Base-by-base conservation (phyloP, 2,888 invertebrate genomes). In the Cancer borealis region DNA sequence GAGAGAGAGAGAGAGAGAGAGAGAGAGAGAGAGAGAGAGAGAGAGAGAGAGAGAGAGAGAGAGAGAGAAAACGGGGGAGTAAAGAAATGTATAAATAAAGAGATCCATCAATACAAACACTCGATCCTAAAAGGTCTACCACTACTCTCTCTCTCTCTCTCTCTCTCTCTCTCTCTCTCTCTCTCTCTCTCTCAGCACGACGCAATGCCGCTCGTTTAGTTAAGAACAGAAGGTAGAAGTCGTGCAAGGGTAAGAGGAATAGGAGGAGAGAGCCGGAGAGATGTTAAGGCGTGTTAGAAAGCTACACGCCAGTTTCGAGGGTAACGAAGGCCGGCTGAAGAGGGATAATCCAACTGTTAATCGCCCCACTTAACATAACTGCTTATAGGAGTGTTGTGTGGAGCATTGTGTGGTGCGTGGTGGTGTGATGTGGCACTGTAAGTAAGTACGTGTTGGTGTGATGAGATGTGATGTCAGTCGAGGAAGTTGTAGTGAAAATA, bases 81-180 rank as follows among this genome's bases (percentile, higher is more conserved):
- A n/a, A n/a, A n/a, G n/a, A n/a, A n/a, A n/a, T n/a, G n/a, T n/a
- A n/a, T n/a, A n/a, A n/a, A n/a, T n/a, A n/a, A n/a, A n/a, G n/a
- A n/a, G n/a, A n/a, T n/a, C n/a, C n/a, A n/a, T n/a, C n/a, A n/a
- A n/a, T n/a, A n/a, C n/a, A n/a, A n/a, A n/a, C n/a, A n/a, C n/a
- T n/a, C n/a, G n/a, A n/a, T n/a, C n/a, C n/a, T n/a, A n/a, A n/a
- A n/a, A n/a, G n/a, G n/a, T n/a, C n/a, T n/a, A n/a, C n/a, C n/a
- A n/a, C n/a, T n/a, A n/a, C n/a, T n/a, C n/a, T n/a, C n/a, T n/a
- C 79, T 79, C 79, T 79, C 79, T 79, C 26, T 79, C 79, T 79
- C 79, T 26, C 26, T 26, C 79, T 79, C 79, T 26, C 26, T 26
- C 26, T 79, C 79, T n/a, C 26, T 79, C 26, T 79, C 79, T 79